These are phyloP conservation scores for Dicyrtomina minuta DNA, from an alignment of 2,888 invertebrate genomes.

Conservation along the genomic window DNA sequence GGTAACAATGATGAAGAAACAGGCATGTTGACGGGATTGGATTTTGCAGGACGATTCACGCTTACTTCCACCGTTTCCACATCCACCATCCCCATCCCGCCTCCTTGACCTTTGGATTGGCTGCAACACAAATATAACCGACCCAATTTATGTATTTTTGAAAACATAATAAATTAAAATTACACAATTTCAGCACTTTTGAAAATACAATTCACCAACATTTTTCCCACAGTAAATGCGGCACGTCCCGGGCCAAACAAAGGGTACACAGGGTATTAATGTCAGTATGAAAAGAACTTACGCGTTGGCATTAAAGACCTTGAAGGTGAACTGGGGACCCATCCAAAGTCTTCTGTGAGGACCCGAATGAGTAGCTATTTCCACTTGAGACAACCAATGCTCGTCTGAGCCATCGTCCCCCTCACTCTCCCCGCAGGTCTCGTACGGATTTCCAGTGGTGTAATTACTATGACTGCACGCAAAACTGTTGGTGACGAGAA, in stretches of 20 bases:
- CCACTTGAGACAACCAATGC: conserved; percentile 93
- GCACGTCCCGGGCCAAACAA: too few species aligned
- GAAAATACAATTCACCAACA: too few species aligned
- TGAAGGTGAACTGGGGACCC: conserved; percentile 99
- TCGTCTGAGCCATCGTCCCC: conserved; percentile 64
- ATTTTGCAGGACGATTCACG: conserved; percentile 67
- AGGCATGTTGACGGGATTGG: conserved; percentile 93
- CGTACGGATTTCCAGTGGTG: conserved; percentile 20
- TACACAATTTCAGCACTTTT: too few species aligned
- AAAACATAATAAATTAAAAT: too few species aligned
- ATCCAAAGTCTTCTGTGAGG: conserved; percentile 95
- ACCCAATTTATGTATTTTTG: too few species aligned
- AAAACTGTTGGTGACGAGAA: too few species aligned
- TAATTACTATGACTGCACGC: conserved; percentile 38
- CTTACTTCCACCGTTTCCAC: conserved; percentile 74
- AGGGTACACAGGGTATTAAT: too few species aligned
- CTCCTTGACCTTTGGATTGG: conserved; percentile 30
- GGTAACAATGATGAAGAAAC: conserved; percentile 66
- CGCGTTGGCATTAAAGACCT: conserved; percentile 69
- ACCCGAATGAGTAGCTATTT: conserved; percentile 94
- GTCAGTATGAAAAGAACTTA: too few species aligned
- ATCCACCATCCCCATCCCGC: conserved; percentile 50
- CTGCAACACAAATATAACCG: too few species aligned
- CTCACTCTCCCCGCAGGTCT: conserved; percentile 35
- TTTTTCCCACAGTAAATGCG: too few species aligned